Evolutionary conservation across 1,140 invertebrate species (phyloP), one percentile per base, ranked within the genome.

Genomic region (Pseudomyrmex pallidus): DNA sequence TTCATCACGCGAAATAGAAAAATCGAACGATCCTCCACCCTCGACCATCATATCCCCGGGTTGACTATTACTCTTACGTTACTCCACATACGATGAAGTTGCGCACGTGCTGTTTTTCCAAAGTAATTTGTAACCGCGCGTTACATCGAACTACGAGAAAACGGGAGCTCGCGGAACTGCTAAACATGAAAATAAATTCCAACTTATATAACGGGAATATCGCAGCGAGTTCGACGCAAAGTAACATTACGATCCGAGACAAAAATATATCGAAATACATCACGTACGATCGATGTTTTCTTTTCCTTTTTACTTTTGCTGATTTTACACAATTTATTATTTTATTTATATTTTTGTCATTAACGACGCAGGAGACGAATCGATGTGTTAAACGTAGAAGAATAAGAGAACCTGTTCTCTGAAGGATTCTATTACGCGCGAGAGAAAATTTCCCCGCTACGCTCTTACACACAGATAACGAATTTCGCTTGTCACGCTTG

Each of bases 401-500:
- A 66, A 63, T 12, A 82, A 72, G 20, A 48, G 35, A 48, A 12
- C 44, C 52, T 35, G 35, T 35, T 35, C 2, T 67, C 15, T 22
- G 50, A 59, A 82, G 50, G 46, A 74, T 63, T 44, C 22, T 22
- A 61, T 70, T 35, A 8, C 20, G 20, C 0, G 35, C 35, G 5
- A 2, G 5, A 35, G 5, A 35, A 35, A 5, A 7, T 35, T 35
- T 48, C 35, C 17, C 35, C 17, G 17, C 20, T 15, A 46, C 17
- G 13, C 50, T 63, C 5, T 35, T 35, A 35, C 35, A 56, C 10
- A 17, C 25, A 15, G 74, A 78, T 57, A 77, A 67, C 62, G 74
- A 83, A 74, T 74, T 63, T 35, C 44, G 57, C 59, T 74, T 59
- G 59, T 74, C 77, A 73, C 77, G 70, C 72, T 63, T 74, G 70